Percentiles rank a stretch among this genome's conserved stretches.
Conservation (phyloP, 92 coral and sea anemone species). For the Zoanthus gigantus region DNA sequence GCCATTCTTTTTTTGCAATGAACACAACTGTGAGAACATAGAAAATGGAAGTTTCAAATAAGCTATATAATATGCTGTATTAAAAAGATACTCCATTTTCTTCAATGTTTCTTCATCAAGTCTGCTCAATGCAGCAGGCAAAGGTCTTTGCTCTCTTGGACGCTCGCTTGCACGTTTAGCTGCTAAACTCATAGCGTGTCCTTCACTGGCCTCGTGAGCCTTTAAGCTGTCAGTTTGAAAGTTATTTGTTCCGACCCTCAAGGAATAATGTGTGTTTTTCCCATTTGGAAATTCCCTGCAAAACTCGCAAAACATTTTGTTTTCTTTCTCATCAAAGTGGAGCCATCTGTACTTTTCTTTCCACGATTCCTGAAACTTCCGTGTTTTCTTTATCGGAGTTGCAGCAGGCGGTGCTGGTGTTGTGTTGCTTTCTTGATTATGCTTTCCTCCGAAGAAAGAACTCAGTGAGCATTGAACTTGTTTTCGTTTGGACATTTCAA, state of each 20-base stretch:
- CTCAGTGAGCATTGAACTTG: conserved; percentile 34
- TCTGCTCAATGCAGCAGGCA: conserved; percentile 39
- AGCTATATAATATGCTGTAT: conserved; percentile 49
- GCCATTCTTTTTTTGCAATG: conserved; percentile 39
- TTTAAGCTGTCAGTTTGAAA: conserved; percentile 47
- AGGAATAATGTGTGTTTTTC: conserved; percentile 40
- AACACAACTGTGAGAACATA: conserved; percentile 55
- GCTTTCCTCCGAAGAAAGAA: conserved; percentile 49
- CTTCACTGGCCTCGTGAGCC: neutral
- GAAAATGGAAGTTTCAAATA: conserved; percentile 59
- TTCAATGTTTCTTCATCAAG: conserved; percentile 53
- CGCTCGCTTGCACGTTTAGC: too few relatives aligned
- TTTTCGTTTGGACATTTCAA: conserved; percentile 38
- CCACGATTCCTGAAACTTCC: conserved; percentile 33
- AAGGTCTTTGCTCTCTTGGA: conserved; percentile 44
- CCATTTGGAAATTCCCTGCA: conserved; percentile 51
- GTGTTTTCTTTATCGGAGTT: conserved; percentile 17
- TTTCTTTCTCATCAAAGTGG: conserved; percentile 37
- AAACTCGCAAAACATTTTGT: conserved; percentile 44
- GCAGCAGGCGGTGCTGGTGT: neutral
- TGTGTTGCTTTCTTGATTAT: conserved; percentile 34
- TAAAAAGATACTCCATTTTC: conserved; percentile 48
- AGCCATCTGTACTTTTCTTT: conserved; percentile 28
- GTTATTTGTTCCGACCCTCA: conserved; percentile 43
- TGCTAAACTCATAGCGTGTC: too few relatives aligned